Conservation (phyloP, 2,113 vertebrate genomes). For the Polyodon spathula region DNA sequence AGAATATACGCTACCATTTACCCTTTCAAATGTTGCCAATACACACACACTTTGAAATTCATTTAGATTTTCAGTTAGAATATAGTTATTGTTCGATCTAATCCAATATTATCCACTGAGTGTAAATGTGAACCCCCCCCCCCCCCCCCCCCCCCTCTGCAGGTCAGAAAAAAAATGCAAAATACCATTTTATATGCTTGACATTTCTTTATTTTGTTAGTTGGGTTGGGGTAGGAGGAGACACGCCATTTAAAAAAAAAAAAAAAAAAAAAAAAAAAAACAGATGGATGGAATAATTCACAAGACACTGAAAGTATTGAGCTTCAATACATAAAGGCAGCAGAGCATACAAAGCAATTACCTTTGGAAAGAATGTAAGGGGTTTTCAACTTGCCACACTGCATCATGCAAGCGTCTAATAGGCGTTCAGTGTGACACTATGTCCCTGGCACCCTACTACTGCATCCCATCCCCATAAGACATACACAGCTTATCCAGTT, state of each 20-base stretch:
- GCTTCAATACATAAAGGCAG: constrained; percentile 25
- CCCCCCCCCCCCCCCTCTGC: neutral
- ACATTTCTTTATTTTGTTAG: too few relatives aligned
- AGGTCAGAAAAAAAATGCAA: too few relatives aligned
- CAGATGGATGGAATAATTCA: constrained; percentile 22
- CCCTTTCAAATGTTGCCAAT: too few relatives aligned
- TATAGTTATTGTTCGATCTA: neutral
- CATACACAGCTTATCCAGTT: too few relatives aligned
- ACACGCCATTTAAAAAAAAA: too few relatives aligned
- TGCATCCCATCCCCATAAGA: too few relatives aligned
- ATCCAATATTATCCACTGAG: neutral
- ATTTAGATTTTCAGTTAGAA: too few relatives aligned
- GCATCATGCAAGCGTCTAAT: constrained; percentile 16
- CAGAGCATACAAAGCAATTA: constrained; percentile 33
- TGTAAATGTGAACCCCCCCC: neutral
- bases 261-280: constrained; percentile 10
- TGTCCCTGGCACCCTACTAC: too few relatives aligned
- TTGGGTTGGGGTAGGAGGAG: too few relatives aligned
- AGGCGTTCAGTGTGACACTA: constrained; percentile 20
- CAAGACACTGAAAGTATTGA: constrained; percentile 12
- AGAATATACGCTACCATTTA: too few relatives aligned
- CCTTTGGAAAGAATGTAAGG: constrained; percentile 7
- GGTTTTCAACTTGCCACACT: constrained; percentile 15
- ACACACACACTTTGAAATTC: too few relatives aligned
- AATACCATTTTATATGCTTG: too few relatives aligned